These are phyloP conservation scores for Nephrocerus scutellatus DNA, from an alignment of 2,888 invertebrate genomes.

Conservation along the genomic window DNA sequence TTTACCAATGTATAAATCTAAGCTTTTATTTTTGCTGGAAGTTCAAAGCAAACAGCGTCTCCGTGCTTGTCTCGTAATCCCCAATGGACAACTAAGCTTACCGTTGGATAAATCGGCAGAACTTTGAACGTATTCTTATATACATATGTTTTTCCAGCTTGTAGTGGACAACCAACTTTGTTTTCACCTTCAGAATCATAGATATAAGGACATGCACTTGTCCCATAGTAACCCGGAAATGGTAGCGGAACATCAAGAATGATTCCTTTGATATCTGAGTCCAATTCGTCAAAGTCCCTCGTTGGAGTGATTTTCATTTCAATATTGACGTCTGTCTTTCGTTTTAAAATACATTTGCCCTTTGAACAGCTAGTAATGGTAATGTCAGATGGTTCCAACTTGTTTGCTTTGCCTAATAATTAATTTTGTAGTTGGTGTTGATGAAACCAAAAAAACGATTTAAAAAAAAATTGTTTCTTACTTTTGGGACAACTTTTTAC, in stretches of 20 bases:
- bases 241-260: slow-evolving; percentile 61
- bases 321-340: slow-evolving; percentile 53
- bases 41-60: slow-evolving; percentile 59
- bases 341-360: slow-evolving; percentile 59
- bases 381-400: slow-evolving; percentile 49
- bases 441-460: neutral
- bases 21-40: slow-evolving; percentile 58
- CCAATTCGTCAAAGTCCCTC: slow-evolving; percentile 51
- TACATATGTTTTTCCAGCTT: slow-evolving; percentile 58
- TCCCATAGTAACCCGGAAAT: slow-evolving; percentile 69
- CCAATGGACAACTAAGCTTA: slow-evolving; percentile 59
- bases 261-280: slow-evolving; percentile 57
- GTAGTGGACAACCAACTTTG: slow-evolving; percentile 60
- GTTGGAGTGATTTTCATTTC: slow-evolving; percentile 56
- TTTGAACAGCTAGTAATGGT: slow-evolving; percentile 57
- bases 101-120: slow-evolving; percentile 49
- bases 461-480: slow-evolving; percentile 2
- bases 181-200: slow-evolving; percentile 55
- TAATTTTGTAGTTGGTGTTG: slow-evolving; percentile 22
- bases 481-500: slow-evolving; percentile 20
- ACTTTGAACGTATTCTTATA: slow-evolving; percentile 62
- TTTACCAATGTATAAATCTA: slow-evolving; percentile 22
- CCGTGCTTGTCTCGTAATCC: slow-evolving; percentile 49
- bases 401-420: slow-evolving; percentile 46
- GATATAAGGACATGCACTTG: slow-evolving; percentile 60